phyloP scores from a whole-genome alignment of 2,797 vertebrate genomes.

The Gallinago nigripennis region DNA sequence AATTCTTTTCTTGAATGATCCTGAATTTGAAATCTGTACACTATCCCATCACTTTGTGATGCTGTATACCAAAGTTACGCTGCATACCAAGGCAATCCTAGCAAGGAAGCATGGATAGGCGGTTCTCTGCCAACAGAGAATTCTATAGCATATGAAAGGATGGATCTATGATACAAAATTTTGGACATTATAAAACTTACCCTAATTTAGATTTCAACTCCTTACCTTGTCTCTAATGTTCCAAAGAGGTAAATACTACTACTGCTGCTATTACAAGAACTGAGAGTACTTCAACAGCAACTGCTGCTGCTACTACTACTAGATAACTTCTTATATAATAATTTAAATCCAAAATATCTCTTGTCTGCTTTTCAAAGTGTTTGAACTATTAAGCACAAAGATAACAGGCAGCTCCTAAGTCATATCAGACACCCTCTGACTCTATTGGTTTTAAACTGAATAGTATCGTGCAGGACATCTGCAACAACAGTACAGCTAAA shows the following conservation, averaged over 20 bases:
- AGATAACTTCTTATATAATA: neutral
- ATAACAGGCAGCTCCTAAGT: neutral
- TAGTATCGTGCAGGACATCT: neutral
- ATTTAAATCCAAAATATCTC: neutral
- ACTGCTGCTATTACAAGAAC: neutral
- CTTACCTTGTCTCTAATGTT: neutral
- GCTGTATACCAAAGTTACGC: accelerated
- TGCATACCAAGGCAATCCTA: neutral
- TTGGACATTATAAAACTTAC: neutral
- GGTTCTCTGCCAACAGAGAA: neutral
- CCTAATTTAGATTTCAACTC: neutral
- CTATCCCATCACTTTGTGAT: neutral
- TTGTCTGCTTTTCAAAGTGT: neutral
- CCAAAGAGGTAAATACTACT: neutral
- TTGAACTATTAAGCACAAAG: neutral
- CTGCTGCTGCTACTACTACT: neutral
- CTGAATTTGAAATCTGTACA: neutral
- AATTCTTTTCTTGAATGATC: neutral
- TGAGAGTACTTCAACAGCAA: neutral
- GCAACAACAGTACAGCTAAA: neutral
- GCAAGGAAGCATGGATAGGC: neutral
- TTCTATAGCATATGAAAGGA: neutral
- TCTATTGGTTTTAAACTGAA: neutral
- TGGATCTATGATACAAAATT: neutral
- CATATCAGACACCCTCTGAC: neutral